Evolutionary conservation across 2,888 invertebrate genomes (phyloP).

Genomic region (Drepanosiphum platanoidis): DNA sequence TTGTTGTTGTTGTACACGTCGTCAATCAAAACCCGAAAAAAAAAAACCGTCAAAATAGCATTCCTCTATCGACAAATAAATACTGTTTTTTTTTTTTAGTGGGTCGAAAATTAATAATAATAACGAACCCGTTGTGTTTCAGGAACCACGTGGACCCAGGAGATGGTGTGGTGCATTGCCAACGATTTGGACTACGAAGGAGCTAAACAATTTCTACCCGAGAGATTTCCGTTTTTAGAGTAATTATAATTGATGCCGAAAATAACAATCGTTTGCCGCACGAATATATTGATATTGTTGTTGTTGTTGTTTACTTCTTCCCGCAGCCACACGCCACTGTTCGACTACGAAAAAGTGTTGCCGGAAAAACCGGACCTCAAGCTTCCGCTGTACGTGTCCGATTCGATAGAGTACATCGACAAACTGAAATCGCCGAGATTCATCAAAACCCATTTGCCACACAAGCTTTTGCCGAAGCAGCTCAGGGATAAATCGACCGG

Average conservation of each 20-base stretch:
- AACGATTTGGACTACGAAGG: slow-evolving; percentile 73
- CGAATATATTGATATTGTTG: background rate
- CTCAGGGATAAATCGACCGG: slow-evolving; percentile 63
- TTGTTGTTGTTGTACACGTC: background rate
- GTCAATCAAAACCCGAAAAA: slow-evolving; percentile 9
- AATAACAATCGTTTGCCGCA: background rate
- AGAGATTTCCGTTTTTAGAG: slow-evolving; percentile 79
- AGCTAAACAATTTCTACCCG: slow-evolving; percentile 70
- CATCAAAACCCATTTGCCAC: slow-evolving; percentile 65
- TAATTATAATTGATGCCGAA: slow-evolving; percentile 68
- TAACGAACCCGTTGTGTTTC: slow-evolving; percentile 5
- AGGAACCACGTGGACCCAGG: slow-evolving; percentile 82
- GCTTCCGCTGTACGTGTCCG: slow-evolving; percentile 61
- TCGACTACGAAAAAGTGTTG: slow-evolving; percentile 62
- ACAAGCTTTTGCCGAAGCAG: slow-evolving; percentile 64
- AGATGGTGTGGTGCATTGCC: slow-evolving; percentile 77
- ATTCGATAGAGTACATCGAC: slow-evolving; percentile 63
- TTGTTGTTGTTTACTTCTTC: background rate
- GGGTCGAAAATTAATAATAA: background rate
- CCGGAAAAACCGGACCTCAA: slow-evolving; percentile 60
- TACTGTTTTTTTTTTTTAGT: too few species aligned
- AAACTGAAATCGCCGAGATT: slow-evolving; percentile 64
- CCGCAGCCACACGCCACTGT: slow-evolving; percentile 62
- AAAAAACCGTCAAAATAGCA: slow-evolving; percentile 26
- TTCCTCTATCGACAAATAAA: slow-evolving; percentile 17